Evolutionary conservation across 2,113 vertebrate species (phyloP).

Genomic region (cat (Felis catus)): F.catus_Fca126_mat1.0 CM031419.1:71468001-71468500

Average conservation of each 20-base stretch:
- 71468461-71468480: neutral
- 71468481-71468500: neutral
- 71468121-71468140: neutral
- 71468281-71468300: neutral
- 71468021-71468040: neutral
- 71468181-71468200: neutral
- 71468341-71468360: neutral
- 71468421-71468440: neutral
- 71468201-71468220: neutral
- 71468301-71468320: neutral
- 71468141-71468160: neutral
- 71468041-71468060: neutral
- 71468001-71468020: neutral
- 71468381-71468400: neutral
- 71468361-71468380: neutral
- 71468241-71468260: neutral
- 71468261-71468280: neutral
- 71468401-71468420: neutral
- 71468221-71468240: neutral
- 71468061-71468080: neutral
- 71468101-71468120: neutral
- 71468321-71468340: neutral
- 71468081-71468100: neutral
- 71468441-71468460: neutral
- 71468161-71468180: neutral